Evolutionary conservation across 2,888 invertebrate species (phyloP), one percentile per base, ranked within the genome.

Genomic region (Nomada goodeniana): DNA sequence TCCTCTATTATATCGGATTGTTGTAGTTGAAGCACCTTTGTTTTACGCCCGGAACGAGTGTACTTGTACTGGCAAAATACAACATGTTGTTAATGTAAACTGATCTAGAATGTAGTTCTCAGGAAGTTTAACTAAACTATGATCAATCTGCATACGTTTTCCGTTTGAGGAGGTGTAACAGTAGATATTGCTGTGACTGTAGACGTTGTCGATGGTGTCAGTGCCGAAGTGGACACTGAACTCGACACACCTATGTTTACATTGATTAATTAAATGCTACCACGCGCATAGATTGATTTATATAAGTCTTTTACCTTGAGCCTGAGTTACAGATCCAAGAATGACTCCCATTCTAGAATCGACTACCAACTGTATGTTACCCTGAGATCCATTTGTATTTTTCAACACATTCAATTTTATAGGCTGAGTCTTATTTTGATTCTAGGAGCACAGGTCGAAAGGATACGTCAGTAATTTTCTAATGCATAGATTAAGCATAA

Each of bases 321-420:
- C 13, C 18, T 91, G 92, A 55, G 93, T 90, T 68, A 94, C 93
- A 15, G 94, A 91, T 44, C 94, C 94, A 53, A 95, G 91, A 76
- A 95, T 93, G 10, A 94, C 92, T 57, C 94, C 94, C 79, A 94
- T 92, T 74, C 94, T 90, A 18, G 95, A 94, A 92, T 95, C 95
- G 94, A 95, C 94, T 2, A 95, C 94, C 47, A 95, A 91, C 80
- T 95, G 95, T 85, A 94, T 93, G 65, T 94, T 94, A 47, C 92
- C 91, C 81, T 92, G 92, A 61, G 89, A 79, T 18, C 86, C 68
- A 81, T 88, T 90, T 15, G 89, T 55, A 80, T 91, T 93, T 80
- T 92, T 93, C 57, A 93, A 52, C 86, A 93, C 91, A 76, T 92
- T 93, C 10, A 92, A 80, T 69, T 93, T 92, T 57, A 93, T 93